Percentiles rank a stretch among this genome's conserved stretches.
These are phyloP conservation scores for Drosophila biarmipes DNA, from an alignment of 1,140 invertebrate genomes.

Conservation along the genomic window DNA sequence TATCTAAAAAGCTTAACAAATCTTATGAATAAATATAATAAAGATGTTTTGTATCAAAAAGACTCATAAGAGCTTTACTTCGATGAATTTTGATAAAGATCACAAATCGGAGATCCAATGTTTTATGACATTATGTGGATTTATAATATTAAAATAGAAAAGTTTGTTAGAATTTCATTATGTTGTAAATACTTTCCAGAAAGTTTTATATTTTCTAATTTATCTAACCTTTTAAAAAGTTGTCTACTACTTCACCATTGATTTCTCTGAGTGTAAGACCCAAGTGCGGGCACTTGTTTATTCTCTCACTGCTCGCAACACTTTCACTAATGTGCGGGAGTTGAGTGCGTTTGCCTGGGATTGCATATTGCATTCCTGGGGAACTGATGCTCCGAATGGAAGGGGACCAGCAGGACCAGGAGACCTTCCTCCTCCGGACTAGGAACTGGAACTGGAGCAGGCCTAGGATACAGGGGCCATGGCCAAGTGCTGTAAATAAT, in stretches of 20 bases:
- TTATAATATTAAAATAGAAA: no score
- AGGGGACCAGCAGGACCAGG: background rate
- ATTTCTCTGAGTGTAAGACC: background rate
- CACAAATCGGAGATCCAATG: no score
- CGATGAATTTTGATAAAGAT: no score
- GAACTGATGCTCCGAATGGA: conserved; percentile 39
- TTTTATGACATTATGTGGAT: no score
- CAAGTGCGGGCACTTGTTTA: conserved; percentile 38
- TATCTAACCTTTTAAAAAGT: no score
- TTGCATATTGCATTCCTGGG: conserved; percentile 69
- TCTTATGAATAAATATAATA: no score
- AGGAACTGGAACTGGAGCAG: background rate
- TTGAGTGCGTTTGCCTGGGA: conserved; percentile 30
- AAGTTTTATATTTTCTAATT: no score
- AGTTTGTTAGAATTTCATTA: no score
- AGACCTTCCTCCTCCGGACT: background rate
- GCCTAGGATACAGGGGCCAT: conserved; percentile 6
- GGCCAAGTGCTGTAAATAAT: conserved; percentile 51
- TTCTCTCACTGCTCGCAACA: conserved; percentile 53
- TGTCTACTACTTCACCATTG: background rate
- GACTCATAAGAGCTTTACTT: no score
- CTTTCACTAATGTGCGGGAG: conserved; percentile 63
- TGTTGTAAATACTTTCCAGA: no score
- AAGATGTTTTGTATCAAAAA: no score
- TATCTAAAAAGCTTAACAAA: no score